A percentile compares a stretch with the other conserved stretches of the same genome.
These are phyloP conservation scores for Allolobophora icterica DNA, from an alignment of 2,888 invertebrate species.

Conservation along the genomic window DNA sequence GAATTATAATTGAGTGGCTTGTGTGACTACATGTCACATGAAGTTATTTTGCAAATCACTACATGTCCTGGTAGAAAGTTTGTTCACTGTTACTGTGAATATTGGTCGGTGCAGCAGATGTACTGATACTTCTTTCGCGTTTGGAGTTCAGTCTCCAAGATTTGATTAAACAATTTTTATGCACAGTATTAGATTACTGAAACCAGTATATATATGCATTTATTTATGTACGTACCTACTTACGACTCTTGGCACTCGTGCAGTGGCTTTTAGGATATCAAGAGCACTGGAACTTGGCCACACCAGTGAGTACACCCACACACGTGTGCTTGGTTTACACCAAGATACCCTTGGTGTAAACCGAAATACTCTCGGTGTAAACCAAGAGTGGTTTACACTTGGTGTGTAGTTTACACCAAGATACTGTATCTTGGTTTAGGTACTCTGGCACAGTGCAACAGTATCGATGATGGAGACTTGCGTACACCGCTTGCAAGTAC, in stretches of 20 bases:
- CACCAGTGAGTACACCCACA: too few species aligned
- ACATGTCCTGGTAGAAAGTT: not conserved
- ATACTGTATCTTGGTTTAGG: too few species aligned
- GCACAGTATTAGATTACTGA: not conserved
- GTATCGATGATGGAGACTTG: too few species aligned
- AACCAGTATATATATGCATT: not conserved
- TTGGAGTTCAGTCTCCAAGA: not conserved
- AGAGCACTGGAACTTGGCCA: not conserved
- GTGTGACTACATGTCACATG: not conserved
- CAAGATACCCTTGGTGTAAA: too few species aligned
- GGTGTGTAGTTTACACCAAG: too few species aligned
- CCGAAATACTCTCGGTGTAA: too few species aligned
- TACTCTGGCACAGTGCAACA: too few species aligned
- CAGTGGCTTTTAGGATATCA: too few species aligned
- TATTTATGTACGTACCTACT: not conserved
- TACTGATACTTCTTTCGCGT: not conserved
- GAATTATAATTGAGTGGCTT: not conserved
- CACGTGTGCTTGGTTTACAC: too few species aligned
- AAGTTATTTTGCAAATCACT: not conserved
- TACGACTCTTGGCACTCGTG: not conserved
- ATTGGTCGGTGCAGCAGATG: not conserved
- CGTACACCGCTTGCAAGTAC: too few species aligned
- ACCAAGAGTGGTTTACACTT: too few species aligned
- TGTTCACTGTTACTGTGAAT: not conserved
- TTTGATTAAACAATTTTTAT: not conserved